These are phyloP conservation scores for Calosoma granatense DNA, from an alignment of 1,140 invertebrate species.

Conservation along the genomic window DNA sequence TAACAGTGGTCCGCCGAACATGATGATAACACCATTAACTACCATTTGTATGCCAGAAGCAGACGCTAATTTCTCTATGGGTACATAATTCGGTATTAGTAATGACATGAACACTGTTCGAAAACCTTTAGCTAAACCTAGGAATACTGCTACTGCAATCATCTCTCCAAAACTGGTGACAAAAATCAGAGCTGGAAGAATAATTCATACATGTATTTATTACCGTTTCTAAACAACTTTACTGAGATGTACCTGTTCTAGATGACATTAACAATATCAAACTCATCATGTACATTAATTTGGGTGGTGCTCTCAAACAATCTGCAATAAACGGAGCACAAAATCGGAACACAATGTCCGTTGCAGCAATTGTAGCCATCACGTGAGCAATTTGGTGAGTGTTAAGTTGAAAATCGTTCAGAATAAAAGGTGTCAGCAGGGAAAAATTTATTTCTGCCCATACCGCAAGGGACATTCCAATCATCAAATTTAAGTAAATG, in stretches of 20 bases:
- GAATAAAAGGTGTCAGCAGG: constrained; percentile 54
- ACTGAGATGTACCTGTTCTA: constrained; percentile 25
- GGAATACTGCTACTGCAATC: constrained; percentile 37
- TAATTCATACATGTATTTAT: neutral
- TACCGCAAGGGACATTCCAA: constrained; percentile 54
- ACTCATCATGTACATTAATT: constrained; percentile 32
- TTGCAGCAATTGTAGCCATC: constrained; percentile 47
- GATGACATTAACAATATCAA: constrained; percentile 27
- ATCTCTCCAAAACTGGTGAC: constrained; percentile 16
- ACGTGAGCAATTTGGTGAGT: constrained; percentile 47
- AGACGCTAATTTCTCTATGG: constrained; percentile 47
- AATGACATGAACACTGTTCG: constrained; percentile 55
- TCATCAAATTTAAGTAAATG: constrained; percentile 53
- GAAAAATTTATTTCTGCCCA: constrained; percentile 61
- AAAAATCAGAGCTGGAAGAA: constrained; percentile 19
- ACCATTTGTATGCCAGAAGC: constrained; percentile 52
- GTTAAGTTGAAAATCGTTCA: constrained; percentile 46
- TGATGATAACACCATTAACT: constrained; percentile 38
- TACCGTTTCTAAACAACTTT: neutral
- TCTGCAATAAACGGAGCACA: constrained; percentile 49
- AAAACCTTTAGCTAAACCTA: constrained; percentile 52
- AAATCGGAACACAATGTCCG: constrained; percentile 49
- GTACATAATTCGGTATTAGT: constrained; percentile 53
- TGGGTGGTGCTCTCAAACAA: constrained; percentile 27
- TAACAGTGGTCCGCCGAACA: constrained; percentile 24